Evolutionary conservation across 2,113 vertebrate genomes (phyloP).

Genomic region (Indri indri): DNA sequence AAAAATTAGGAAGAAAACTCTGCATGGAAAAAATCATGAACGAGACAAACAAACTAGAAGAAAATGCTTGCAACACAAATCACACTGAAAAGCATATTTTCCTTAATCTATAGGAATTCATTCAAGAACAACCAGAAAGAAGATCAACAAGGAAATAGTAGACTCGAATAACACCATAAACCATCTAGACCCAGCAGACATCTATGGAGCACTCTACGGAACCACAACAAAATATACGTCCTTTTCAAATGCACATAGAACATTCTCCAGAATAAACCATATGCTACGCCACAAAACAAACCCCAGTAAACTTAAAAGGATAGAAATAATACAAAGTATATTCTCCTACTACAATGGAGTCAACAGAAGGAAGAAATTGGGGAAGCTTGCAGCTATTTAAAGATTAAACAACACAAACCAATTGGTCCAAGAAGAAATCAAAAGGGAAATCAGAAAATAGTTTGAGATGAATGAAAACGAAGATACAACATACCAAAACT

Average conservation of each 20-base stretch:
- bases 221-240: neutral
- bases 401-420: neutral
- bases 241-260: neutral
- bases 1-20: neutral
- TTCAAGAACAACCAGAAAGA: neutral
- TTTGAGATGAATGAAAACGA: neutral
- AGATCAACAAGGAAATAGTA: neutral
- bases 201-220: neutral
- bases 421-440: neutral
- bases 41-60: neutral
- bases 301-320: neutral
- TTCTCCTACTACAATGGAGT: neutral
- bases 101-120: neutral
- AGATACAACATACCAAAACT: neutral
- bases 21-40: neutral
- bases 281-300: neutral
- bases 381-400: neutral
- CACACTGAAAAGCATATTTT: neutral
- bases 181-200: neutral
- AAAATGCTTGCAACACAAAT: neutral
- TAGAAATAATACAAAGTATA: neutral
- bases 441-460: neutral
- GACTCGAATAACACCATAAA: neutral
- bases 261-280: neutral
- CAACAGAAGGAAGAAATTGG: neutral